These are phyloP conservation scores for Rapana venosa DNA, from an alignment of 2,888 invertebrate genomes.

Conservation along the genomic window DNA sequence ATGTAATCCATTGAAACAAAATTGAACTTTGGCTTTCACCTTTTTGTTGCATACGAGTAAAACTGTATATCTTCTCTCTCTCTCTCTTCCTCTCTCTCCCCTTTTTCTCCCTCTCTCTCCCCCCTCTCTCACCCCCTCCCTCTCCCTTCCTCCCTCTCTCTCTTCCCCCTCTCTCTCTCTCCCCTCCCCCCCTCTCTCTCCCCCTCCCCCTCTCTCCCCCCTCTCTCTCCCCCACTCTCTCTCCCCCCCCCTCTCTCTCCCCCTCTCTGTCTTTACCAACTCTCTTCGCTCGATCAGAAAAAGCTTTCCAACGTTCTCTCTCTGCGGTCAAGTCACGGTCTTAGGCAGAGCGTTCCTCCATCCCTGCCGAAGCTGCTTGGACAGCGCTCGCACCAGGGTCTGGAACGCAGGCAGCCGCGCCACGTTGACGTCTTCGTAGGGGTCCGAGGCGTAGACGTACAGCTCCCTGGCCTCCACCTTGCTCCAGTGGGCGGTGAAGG, in stretches of 20 bases:
- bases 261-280: too few species aligned
- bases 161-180: background rate
- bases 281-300: too few species aligned
- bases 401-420: constrained; percentile 75
- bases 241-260: background rate
- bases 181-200: background rate
- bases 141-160: background rate
- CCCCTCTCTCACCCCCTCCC: background rate
- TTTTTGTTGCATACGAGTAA: too few species aligned
- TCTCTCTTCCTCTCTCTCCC: background rate
- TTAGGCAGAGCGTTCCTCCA: constrained; percentile 61
- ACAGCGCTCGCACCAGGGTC: constrained; percentile 56
- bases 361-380: constrained; percentile 58
- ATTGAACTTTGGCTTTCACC: too few species aligned
- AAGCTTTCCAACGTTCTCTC: too few species aligned
- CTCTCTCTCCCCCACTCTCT: background rate
- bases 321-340: too few species aligned
- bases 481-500: constrained; percentile 84
- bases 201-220: background rate
- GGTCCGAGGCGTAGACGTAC: constrained; percentile 86
- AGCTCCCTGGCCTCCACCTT: constrained; percentile 86
- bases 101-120: background rate
- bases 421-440: constrained; percentile 86
- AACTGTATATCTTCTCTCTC: background rate
- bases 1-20: too few species aligned